Conservation (phyloP, 2,797 vertebrate genomes). For the Pangasius krempfi region DNA sequence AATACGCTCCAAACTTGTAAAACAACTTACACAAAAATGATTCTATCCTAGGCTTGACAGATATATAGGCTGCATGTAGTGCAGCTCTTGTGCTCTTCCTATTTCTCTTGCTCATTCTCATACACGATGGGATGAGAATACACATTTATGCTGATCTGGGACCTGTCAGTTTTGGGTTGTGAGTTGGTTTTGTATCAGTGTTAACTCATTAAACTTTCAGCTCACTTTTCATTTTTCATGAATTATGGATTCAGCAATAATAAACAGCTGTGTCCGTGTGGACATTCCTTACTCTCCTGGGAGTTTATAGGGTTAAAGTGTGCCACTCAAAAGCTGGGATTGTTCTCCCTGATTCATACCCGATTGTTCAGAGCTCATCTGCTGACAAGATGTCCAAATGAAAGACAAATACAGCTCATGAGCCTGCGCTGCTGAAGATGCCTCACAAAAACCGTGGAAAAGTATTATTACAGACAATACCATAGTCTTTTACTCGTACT, state of each 20-base stretch:
- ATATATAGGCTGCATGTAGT: not conserved
- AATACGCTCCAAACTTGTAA: constrained; percentile 16
- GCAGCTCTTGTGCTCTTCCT: not conserved
- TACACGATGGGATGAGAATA: not conserved
- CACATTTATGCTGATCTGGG: not conserved
- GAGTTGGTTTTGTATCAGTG: not conserved
- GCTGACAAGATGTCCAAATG: not conserved
- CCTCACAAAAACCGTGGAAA: not conserved
- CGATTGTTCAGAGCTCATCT: not conserved
- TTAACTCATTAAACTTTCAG: not conserved
- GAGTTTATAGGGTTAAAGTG: not conserved
- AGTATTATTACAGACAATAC: not conserved
- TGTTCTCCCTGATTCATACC: not conserved
- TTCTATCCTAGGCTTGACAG: not conserved
- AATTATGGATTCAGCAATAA: not conserved
- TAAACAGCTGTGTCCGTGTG: not conserved
- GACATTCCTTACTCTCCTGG: not conserved
- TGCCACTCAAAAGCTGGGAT: not conserved
- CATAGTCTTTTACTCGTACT: not conserved
- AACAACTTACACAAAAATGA: not conserved
- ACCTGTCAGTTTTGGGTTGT: not conserved
- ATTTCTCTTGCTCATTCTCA: not conserved
- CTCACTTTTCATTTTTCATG: not conserved
- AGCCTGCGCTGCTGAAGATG: not conserved
- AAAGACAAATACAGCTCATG: not conserved